Percentiles rank a stretch among this genome's conserved stretches.
These are phyloP conservation scores for Tyrannus savana DNA, from an alignment of 2,113 vertebrate species.

Conservation along the genomic window DNA sequence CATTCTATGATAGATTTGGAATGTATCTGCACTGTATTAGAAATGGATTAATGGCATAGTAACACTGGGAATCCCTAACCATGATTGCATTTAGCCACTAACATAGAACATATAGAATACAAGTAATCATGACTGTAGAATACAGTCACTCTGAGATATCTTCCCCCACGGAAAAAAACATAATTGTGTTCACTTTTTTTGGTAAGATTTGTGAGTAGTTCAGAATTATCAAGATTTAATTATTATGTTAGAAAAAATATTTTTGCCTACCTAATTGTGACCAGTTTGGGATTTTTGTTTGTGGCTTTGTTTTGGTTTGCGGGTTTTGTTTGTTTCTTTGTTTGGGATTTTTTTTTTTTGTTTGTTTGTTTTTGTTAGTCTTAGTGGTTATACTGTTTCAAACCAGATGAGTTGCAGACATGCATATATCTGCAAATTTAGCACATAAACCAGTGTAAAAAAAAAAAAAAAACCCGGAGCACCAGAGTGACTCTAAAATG, in stretches of 20 bases:
- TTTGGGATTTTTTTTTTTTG: neutral
- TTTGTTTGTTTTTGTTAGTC: neutral
- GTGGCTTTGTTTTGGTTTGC: neutral
- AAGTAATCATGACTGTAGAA: neutral
- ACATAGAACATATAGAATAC: neutral
- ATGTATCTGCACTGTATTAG: neutral
- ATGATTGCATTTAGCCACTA: neutral
- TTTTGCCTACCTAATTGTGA: neutral
- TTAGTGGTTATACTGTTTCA: neutral
- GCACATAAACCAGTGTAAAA: neutral
- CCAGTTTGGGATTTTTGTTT: neutral
- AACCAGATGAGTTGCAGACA: neutral
- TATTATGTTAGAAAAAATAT: neutral
- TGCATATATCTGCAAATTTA: neutral
- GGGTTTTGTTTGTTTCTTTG: neutral
- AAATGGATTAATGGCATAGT: neutral
- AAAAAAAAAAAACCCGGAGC: neutral
- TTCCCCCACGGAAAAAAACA: neutral
- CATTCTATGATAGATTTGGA: neutral
- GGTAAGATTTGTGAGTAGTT: neutral
- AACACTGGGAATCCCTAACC: neutral
- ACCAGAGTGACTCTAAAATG: slow-evolving; percentile 48
- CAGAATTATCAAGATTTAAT: neutral
- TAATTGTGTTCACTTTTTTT: neutral
- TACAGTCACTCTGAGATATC: neutral